Evolutionary conservation across 2,888 invertebrate species (phyloP), one percentile per base, ranked within the genome.

Genomic region (Thymelicus lineola): DNA sequence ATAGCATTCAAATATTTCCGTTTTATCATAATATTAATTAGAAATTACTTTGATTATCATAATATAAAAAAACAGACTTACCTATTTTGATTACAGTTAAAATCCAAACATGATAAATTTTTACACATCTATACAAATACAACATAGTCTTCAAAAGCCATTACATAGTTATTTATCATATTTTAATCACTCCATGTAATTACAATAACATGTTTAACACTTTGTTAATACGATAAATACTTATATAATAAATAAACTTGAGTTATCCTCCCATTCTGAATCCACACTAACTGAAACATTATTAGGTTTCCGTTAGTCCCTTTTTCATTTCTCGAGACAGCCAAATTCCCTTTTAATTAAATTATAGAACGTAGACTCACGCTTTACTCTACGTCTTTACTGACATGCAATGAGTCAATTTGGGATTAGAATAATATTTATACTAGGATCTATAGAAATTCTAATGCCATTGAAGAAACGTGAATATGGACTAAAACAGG

Each of bases 241-340:
- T n/a, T n/a, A n/a, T n/a, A n/a, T n/a, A n/a, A n/a, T 28, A 28
- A 28, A 28, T 28, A 28, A 28, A 28, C 28, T 46, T 61, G 6
- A 59, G 36, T 62, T 62, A 14, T 1, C 15, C 48, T 62, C 28
- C 6, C n/a, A 15, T 4, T 48, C 10, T 42, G 48, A 55, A 62
- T 62, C 53, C 12, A 53, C 10, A 20, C 20, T 20, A 20, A 53
- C 53, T 1, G 20, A 20, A n/a, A 20, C 17, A 53, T 53, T 53
- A 53, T 20, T 53, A 20, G 53, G 53, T 53, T 20, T 10, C 20
- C 53, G 10, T 20, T 53, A 10, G 20, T 17, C 53, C 53, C 53
- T 53, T 53, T 10, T 20, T 53, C 53, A 53, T 53, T 53, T 12
- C 20, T 53, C 53, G 53, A 20, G 53, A 53, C 53, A 53, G 20